These are phyloP conservation scores for Aspidiotus destructor DNA, from an alignment of 2,888 invertebrate species.

Conservation along the genomic window DNA sequence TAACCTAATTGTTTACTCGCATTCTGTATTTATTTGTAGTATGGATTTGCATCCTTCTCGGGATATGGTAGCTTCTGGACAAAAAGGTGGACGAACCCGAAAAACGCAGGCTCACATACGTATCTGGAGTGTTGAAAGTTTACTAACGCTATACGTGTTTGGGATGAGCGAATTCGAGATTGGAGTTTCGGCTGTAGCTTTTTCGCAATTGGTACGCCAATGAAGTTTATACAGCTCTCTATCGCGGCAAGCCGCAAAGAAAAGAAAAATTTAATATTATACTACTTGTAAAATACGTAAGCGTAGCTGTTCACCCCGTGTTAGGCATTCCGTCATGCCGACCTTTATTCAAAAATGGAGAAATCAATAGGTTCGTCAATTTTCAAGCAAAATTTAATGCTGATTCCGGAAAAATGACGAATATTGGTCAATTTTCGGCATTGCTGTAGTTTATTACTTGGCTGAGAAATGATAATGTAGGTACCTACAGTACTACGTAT, in stretches of 20 bases:
- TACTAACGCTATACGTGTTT: slow-evolving; percentile 79
- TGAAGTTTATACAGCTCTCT: neutral
- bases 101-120: slow-evolving; percentile 81
- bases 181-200: slow-evolving; percentile 78
- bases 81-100: slow-evolving; percentile 70
- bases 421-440: no score
- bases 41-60: slow-evolving; percentile 82
- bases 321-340: no score
- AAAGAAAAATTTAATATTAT: no score
- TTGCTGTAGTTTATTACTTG: no score
- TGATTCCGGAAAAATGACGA: no score
- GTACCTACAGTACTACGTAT: no score
- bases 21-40: slow-evolving; percentile 43
- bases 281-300: no score
- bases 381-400: no score
- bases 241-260: neutral
- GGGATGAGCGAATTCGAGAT: slow-evolving; percentile 84
- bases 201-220: slow-evolving; percentile 65
- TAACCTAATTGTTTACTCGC: no score
- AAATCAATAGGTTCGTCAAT: no score
- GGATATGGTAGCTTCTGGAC: slow-evolving; percentile 81
- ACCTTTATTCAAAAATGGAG: no score
- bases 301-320: neutral
- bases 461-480: no score
- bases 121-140: slow-evolving; percentile 83